Conservation (phyloP, 2,888 invertebrate species). For the Ophion slaviceki region DNA sequence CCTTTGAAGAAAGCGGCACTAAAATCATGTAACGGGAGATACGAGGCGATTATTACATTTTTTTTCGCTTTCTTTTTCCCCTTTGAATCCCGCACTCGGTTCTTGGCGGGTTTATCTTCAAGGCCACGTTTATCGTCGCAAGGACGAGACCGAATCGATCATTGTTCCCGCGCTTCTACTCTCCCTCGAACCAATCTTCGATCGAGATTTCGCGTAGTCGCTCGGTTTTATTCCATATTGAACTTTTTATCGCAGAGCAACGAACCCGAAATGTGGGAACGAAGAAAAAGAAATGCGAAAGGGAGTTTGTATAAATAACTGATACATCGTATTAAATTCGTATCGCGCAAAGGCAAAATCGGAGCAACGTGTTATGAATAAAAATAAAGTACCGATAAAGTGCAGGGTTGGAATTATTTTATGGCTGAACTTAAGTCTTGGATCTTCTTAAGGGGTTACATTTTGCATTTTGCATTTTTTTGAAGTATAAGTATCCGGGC, state of each 20-base stretch:
- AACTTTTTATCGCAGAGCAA: background rate
- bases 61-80: background rate
- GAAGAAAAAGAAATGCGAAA: background rate
- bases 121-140: constrained; percentile 37
- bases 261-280: background rate
- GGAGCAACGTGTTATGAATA: too few relatives aligned
- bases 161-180: background rate
- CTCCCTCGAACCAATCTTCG: background rate
- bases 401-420: too few relatives aligned
- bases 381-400: too few relatives aligned
- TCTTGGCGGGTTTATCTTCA: constrained; percentile 23
- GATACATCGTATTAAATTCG: background rate
- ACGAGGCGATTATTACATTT: background rate
- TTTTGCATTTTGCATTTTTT: too few relatives aligned
- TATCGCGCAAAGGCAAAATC: background rate
- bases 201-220: background rate
- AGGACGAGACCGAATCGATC: constrained; percentile 13
- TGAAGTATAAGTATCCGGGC: too few relatives aligned
- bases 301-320: background rate
- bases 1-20: constrained; percentile 9
- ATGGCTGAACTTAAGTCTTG: too few relatives aligned
- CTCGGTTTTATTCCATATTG: background rate
- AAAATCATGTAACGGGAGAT: constrained; percentile 12
- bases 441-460: too few relatives aligned
- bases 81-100: background rate